Evolutionary conservation across 2,797 vertebrate genomes (phyloP).

Genomic region (Sebastes oblongus): DNA sequence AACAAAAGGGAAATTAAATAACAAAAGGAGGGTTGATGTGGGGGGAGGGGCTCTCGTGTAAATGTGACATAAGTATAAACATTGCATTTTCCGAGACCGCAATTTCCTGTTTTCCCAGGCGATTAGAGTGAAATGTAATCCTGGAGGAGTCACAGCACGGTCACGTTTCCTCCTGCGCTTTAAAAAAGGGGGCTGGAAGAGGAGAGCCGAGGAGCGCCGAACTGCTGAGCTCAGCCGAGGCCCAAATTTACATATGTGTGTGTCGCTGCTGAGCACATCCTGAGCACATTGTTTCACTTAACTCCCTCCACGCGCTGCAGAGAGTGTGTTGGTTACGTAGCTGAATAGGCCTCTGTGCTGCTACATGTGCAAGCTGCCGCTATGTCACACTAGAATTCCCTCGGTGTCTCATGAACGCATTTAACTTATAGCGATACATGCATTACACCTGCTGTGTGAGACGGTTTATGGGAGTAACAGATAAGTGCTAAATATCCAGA

Average conservation of each 20-base stretch:
- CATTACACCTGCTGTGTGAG: not conserved
- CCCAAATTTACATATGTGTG: constrained; percentile 43
- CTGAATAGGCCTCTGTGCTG: constrained; percentile 1
- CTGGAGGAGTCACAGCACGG: constrained; percentile 87
- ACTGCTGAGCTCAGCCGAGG: constrained; percentile 28
- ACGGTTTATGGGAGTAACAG: not conserved
- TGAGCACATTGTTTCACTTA: constrained; percentile 88
- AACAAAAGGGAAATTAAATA: constrained; percentile 25
- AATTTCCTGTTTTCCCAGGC: constrained; percentile 87
- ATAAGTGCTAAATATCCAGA: not conserved
- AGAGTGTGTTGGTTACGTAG: constrained; percentile 63
- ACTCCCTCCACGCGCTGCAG: constrained; percentile 61
- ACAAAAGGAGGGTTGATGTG: constrained; percentile 32
- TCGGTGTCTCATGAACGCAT: not conserved
- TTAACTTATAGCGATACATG: not conserved
- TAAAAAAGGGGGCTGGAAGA: constrained; percentile 46
- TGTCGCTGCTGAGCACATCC: constrained; percentile 77
- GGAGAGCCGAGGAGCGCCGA: constrained; percentile 17
- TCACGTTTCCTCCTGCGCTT: constrained; percentile 87
- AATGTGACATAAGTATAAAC: constrained; percentile 75
- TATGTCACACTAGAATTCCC: not conserved
- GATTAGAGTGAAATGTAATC: constrained; percentile 85
- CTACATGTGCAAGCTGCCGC: not conserved
- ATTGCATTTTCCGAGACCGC: constrained; percentile 79
- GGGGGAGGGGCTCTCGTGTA: constrained; percentile 45